phyloP scores from a whole-genome alignment of 2,888 invertebrate genomes.

The Dasypogon diadema region DNA sequence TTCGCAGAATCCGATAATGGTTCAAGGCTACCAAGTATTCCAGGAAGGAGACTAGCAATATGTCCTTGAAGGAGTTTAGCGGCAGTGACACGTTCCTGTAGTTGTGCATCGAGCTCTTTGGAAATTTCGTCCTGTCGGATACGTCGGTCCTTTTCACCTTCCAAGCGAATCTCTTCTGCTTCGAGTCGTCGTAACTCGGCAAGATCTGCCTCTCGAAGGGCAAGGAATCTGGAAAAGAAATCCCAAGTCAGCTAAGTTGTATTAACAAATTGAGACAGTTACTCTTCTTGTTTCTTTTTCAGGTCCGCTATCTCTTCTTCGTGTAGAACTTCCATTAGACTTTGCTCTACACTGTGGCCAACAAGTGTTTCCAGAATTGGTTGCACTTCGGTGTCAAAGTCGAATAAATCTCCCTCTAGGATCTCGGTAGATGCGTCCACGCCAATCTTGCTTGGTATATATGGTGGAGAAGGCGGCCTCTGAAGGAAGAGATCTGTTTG shows the following conservation, averaged over 20 bases:
- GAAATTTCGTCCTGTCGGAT: conserved; percentile 78
- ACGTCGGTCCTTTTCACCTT: conserved; percentile 80
- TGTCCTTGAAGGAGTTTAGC: conserved; percentile 87
- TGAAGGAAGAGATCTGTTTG: conserved; percentile 91
- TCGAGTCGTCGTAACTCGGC: conserved; percentile 85
- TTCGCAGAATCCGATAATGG: conserved; percentile 66
- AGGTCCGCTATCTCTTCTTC: conserved; percentile 91
- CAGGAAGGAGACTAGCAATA: conserved; percentile 86
- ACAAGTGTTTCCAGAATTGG: conserved; percentile 91
- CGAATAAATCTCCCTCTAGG: conserved; percentile 91
- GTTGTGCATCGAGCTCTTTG: conserved; percentile 76
- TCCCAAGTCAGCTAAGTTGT: not conserved
- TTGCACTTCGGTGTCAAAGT: conserved; percentile 92
- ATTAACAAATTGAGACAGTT: conserved; percentile 52
- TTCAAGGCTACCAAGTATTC: conserved; percentile 81
- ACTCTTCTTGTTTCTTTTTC: conserved; percentile 74
- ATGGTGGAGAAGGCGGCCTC: conserved; percentile 83
- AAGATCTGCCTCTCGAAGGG: conserved; percentile 82
- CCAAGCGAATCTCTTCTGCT: conserved; percentile 79
- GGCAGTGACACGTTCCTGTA: conserved; percentile 85
- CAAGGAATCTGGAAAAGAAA: conserved; percentile 63
- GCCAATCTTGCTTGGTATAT: conserved; percentile 84
- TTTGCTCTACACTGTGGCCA: conserved; percentile 90
- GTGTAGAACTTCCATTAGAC: conserved; percentile 89
- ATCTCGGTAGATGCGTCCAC: conserved; percentile 88